phyloP scores from a whole-genome alignment of 2,888 invertebrate species.

The Nymphalis polychloros region DNA sequence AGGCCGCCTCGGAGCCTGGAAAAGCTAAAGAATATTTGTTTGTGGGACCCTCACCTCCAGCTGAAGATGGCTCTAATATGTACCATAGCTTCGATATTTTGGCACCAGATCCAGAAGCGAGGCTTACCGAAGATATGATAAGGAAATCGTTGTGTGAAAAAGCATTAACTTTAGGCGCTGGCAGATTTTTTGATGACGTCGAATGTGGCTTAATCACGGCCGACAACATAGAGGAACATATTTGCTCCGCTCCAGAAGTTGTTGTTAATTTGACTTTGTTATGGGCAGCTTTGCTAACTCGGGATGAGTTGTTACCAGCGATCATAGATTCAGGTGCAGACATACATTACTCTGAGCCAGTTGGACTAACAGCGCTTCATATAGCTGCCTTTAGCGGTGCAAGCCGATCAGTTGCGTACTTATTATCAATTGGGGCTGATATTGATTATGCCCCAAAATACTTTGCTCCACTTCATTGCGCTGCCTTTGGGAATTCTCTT shows the following conservation, averaged over 20 bases:
- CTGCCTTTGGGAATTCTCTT: conserved; percentile 92
- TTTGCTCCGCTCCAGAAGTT: conserved; percentile 83
- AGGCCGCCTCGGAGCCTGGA: conserved; percentile 81
- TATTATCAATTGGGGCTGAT: conserved; percentile 86
- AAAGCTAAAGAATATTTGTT: conserved; percentile 87
- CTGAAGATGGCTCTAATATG: conserved; percentile 89
- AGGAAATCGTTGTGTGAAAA: conserved; percentile 86
- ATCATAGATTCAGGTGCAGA: conserved; percentile 86
- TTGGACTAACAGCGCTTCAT: conserved; percentile 88
- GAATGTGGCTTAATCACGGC: conserved; percentile 85
- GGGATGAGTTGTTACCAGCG: conserved; percentile 86
- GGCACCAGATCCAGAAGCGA: conserved; percentile 85
- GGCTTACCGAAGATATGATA: conserved; percentile 86
- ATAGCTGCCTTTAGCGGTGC: conserved; percentile 90
- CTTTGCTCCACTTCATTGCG: conserved; percentile 92
- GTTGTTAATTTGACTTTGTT: conserved; percentile 87
- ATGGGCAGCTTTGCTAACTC: conserved; percentile 87
- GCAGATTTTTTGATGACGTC: conserved; percentile 87
- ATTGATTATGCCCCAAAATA: conserved; percentile 86
- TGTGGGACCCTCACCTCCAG: conserved; percentile 89
- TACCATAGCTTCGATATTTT: conserved; percentile 89
- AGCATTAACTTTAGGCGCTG: conserved; percentile 84
- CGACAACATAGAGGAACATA: conserved; percentile 82
- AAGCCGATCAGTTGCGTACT: conserved; percentile 84
- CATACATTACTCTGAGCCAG: conserved; percentile 86